Conservation (phyloP, 1,140 invertebrate genomes). For the Drosophila lini region DNA sequence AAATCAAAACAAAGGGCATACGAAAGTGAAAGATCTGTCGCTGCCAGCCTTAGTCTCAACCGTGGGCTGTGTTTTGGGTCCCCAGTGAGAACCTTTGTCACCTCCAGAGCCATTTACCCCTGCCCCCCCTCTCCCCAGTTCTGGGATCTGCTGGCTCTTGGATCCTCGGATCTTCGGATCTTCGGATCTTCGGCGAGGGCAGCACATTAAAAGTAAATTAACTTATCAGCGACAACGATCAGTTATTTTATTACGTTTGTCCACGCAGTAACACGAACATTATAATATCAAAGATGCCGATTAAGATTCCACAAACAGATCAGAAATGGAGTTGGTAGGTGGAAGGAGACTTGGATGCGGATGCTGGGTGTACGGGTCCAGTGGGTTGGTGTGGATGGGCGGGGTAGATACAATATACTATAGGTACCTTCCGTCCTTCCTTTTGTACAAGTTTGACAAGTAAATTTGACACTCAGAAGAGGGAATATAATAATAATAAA, state of each 20-base stretch:
- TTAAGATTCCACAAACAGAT: constrained; percentile 67
- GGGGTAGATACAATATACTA: background rate
- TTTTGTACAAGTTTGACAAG: background rate
- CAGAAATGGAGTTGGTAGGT: constrained; percentile 6
- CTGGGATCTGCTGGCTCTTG: background rate
- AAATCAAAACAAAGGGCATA: constrained; percentile 5
- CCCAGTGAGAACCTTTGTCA: constrained; percentile 69
- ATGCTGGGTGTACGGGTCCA: background rate
- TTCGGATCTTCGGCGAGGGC: constrained; percentile 49
- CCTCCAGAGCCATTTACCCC: constrained; percentile 76
- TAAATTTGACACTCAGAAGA: background rate
- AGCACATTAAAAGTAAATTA: constrained; percentile 84
- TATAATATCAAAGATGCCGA: constrained; percentile 84
- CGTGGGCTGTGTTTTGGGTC: constrained; percentile 26
- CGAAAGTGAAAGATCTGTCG: background rate
- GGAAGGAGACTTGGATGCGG: constrained; percentile 1
- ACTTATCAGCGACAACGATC: constrained; percentile 84
- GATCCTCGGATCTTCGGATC: constrained; percentile 2
- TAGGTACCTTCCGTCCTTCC: constrained; percentile 3
- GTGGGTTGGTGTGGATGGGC: constrained; percentile 10
- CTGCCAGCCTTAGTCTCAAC: background rate
- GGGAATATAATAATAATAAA: background rate
- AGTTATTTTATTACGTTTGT: constrained; percentile 84
- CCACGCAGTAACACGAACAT: constrained; percentile 84
- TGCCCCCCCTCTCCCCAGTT: constrained; percentile 28